A percentile compares a stretch with the other conserved stretches of the same genome.
These are phyloP conservation scores for Psittacara wagleri DNA, from an alignment of 2,113 vertebrate genomes.

Conservation along the genomic window DNA sequence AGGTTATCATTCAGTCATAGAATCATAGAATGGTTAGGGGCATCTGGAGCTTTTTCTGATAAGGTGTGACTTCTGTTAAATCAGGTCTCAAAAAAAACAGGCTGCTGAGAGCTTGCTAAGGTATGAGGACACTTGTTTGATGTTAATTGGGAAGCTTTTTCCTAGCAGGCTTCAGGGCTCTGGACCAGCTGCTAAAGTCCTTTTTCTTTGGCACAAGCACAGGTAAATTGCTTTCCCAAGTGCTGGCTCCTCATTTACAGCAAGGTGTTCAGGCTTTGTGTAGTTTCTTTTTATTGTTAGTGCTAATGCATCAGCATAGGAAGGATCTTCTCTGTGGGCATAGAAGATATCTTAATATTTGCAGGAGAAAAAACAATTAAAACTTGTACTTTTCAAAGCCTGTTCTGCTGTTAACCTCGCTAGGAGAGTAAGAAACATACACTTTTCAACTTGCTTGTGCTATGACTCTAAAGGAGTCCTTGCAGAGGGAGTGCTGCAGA, in stretches of 20 bases:
- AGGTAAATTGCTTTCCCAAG: neutral
- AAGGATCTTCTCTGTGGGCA: neutral
- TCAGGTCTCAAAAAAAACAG: neutral
- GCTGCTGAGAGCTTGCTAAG: neutral
- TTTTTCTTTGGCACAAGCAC: neutral
- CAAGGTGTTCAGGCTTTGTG: accelerated
- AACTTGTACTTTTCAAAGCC: neutral
- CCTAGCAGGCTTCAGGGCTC: neutral
- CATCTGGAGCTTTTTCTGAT: accelerated
- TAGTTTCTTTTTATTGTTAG: neutral
- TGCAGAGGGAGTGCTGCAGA: neutral
- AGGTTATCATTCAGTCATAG: neutral
- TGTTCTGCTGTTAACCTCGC: neutral
- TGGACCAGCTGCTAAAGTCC: neutral
- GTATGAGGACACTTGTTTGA: neutral
- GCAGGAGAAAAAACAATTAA: neutral
- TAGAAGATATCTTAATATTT: neutral
- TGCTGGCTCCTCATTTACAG: neutral
- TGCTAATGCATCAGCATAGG: neutral
- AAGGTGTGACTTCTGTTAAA: neutral
- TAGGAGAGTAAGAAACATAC: neutral
- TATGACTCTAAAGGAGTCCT: neutral
- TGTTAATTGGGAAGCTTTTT: neutral
- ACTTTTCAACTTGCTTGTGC: neutral
- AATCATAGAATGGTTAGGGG: neutral